phyloP scores from a whole-genome alignment of 2,113 vertebrate species.

The Corythaixoides concolor region DNA sequence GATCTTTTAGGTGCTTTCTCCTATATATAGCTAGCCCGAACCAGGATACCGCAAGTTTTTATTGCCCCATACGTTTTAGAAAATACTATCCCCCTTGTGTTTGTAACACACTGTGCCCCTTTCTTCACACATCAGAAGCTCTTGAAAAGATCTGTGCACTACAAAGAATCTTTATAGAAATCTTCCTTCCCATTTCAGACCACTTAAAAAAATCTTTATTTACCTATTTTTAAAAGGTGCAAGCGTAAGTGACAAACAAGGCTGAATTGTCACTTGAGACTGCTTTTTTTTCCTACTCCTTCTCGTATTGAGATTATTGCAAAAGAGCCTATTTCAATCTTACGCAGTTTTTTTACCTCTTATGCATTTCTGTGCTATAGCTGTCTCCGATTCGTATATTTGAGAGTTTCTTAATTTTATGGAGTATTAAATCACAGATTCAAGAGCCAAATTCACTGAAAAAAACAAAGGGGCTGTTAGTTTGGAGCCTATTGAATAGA shows the following conservation, averaged over 20 bases:
- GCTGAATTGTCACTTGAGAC: neutral
- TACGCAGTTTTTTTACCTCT: neutral
- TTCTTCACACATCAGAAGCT: neutral
- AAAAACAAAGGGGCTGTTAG: neutral
- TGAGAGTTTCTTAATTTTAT: neutral
- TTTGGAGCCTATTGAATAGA: neutral
- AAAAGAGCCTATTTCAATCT: neutral
- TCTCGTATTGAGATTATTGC: neutral
- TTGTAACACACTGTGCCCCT: neutral
- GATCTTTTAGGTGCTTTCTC: neutral
- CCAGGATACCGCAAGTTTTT: neutral
- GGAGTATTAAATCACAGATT: neutral
- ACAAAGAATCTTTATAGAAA: neutral
- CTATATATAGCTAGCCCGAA: neutral
- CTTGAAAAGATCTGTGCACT: neutral
- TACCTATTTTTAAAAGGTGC: neutral
- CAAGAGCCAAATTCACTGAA: neutral
- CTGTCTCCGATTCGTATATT: neutral
- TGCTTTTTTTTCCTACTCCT: neutral
- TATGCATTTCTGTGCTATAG: neutral
- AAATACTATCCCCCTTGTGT: neutral
- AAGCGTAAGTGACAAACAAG: neutral
- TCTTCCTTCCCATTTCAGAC: conserved; percentile 5
- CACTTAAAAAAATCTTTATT: neutral
- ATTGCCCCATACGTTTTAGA: neutral